Evolutionary conservation across 35 echinoderm and acorn worm species (phyloP).

Genomic region (Apostichopus japonicus): DNA sequence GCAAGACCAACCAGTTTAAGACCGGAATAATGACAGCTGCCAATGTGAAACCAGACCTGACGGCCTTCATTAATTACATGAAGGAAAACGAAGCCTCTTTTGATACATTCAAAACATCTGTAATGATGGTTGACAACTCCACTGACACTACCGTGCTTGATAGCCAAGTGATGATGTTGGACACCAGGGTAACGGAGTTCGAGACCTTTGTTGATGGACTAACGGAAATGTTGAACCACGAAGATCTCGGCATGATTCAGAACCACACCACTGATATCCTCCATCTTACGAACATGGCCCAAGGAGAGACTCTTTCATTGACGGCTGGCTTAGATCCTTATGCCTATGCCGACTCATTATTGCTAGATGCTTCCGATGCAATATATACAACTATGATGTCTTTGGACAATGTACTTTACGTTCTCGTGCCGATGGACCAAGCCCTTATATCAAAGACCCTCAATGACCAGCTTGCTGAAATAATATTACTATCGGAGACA

Average conservation of each 20-base stretch:
- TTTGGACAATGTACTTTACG: slow-evolving; percentile 41
- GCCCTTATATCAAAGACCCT: neutral
- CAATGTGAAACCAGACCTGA: slow-evolving; percentile 64
- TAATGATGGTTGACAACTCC: neutral
- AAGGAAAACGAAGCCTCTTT: slow-evolving; percentile 8
- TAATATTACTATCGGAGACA: neutral
- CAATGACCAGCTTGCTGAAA: slow-evolving; percentile 4
- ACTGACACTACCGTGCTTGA: slow-evolving; percentile 12
- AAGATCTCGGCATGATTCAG: slow-evolving; percentile 23
- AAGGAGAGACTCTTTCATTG: neutral
- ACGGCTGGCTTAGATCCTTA: neutral
- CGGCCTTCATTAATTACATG: slow-evolving; percentile 59
- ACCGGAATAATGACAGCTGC: slow-evolving; percentile 36
- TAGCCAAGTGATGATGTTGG: neutral
- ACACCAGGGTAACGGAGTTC: slow-evolving; percentile 14
- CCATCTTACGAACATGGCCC: neutral
- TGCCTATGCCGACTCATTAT: neutral
- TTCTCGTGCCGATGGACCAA: slow-evolving; percentile 21
- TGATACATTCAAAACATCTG: neutral
- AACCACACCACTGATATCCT: slow-evolving; percentile 38
- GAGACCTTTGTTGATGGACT: slow-evolving; percentile 45
- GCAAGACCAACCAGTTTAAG: slow-evolving; percentile 76
- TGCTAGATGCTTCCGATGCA: slow-evolving; percentile 18
- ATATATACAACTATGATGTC: slow-evolving; percentile 47
- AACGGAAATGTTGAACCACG: neutral